Evolutionary conservation across 2,888 invertebrate species (phyloP), one percentile per base, ranked within the genome.

Genomic region (Ischnura elegans): DNA sequence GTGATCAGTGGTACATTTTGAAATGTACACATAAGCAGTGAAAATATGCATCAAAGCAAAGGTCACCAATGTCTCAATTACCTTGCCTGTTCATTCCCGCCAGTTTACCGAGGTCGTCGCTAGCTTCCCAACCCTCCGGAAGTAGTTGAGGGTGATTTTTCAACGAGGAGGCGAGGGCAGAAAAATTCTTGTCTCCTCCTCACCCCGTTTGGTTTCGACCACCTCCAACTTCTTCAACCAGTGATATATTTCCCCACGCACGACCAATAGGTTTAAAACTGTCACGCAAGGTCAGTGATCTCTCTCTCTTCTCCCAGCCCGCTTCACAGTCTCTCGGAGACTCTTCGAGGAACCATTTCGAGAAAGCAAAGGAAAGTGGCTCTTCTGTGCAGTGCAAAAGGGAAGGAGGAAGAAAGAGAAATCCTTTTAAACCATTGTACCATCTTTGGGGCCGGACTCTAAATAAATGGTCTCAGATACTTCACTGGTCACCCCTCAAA

Each of bases 241-340:
- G 87, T 55, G 51, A 87, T 87, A 87, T 87, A 87, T 87, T 55
- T 87, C 36, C 47, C 51, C 87, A 25, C 61, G 61, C 87, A 42
- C 55, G 55, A 21, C 51, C 87, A n/a, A 87, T 51, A 42, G 87
- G 55, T 47, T 51, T 87, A 16, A 42, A 55, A 87, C 87, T 87
- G 87, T 87, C 87, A 87, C 87, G 55, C 87, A 55, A 51, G 87
- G 87, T 87, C 87, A 87, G 87, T 87, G 87, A 87, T 87, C 87
- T 87, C 87, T 55, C 87, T 87, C 36, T 85, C n/a, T 43, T 36
- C 85, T 85, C 85, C n/a, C 36, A 42, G 21, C 55, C 51, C n/a
- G 36, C 29, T 36, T 55, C 87, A n/a, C 87, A n/a, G 51, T 42
- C 51, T 42, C 87, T 42, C 29, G 55, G 51, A 36, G 42, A 10